Conservation (phyloP, 2,113 vertebrate genomes). For the Cyanocitta stelleri region DNA sequence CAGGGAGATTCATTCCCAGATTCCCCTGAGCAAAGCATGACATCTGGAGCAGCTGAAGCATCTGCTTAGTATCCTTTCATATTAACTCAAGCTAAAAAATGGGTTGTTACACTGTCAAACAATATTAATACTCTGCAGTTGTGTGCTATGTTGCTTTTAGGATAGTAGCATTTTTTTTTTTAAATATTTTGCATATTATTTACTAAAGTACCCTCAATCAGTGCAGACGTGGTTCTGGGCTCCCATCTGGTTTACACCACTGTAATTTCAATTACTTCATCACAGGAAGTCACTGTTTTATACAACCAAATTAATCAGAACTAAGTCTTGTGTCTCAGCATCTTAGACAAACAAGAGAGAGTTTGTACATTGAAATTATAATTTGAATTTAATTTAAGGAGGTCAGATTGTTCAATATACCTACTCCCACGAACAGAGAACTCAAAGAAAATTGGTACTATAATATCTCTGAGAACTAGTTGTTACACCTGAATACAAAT, state of each 20-base stretch:
- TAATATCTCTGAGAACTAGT: background rate
- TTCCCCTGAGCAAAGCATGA: background rate
- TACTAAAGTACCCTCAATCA: background rate
- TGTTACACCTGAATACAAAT: background rate
- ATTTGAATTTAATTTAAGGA: constrained; percentile 2
- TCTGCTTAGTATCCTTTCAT: background rate
- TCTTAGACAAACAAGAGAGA: background rate
- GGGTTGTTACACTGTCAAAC: background rate
- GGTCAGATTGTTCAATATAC: background rate
- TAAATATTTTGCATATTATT: background rate
- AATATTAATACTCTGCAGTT: background rate
- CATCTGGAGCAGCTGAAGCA: background rate
- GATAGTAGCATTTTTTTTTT: background rate
- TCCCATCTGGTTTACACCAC: background rate
- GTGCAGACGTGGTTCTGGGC: background rate
- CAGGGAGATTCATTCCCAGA: background rate
- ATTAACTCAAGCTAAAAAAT: background rate
- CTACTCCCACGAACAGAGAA: background rate
- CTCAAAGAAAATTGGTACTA: background rate
- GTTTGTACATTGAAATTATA: background rate
- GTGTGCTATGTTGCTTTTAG: background rate
- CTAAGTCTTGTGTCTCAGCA: background rate
- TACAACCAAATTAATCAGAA: background rate
- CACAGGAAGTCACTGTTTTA: background rate
- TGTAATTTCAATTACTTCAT: background rate